Evolutionary conservation across 2,797 vertebrate genomes (phyloP).

Genomic region (Acanthiza pusilla): DNA sequence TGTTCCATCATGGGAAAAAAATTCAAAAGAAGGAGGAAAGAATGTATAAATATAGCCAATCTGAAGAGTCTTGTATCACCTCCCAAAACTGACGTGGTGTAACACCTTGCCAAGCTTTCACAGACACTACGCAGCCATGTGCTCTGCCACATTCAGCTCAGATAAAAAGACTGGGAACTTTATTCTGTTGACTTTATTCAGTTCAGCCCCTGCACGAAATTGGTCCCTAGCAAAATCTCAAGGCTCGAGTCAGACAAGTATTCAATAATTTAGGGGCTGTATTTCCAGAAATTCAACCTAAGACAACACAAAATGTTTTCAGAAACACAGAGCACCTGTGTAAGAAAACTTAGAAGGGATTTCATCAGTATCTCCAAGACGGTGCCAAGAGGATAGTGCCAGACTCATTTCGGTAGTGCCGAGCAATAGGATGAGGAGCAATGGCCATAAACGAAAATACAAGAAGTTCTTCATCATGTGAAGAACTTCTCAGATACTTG

Average conservation of each 20-base stretch:
- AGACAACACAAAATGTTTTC: background rate
- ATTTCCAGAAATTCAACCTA: background rate
- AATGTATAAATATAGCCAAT: background rate
- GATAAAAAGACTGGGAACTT: background rate
- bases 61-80: background rate
- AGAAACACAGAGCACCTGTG: background rate
- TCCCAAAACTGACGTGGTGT: background rate
- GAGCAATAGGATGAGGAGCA: rapidly evolving
- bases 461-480: background rate
- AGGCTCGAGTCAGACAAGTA: background rate
- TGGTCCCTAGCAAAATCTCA: background rate
- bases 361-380: background rate
- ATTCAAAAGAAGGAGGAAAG: background rate
- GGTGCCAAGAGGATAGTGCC: background rate
- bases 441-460: background rate
- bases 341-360: background rate
- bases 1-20: background rate
- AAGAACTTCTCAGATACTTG: background rate
- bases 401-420: background rate
- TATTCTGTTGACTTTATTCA: background rate
- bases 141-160: background rate
- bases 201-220: background rate
- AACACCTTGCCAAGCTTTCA: background rate
- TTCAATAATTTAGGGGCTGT: background rate
- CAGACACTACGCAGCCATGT: background rate